Evolutionary conservation across 2,113 vertebrate genomes (phyloP).

Genomic region (Myotis davidii): DNA sequence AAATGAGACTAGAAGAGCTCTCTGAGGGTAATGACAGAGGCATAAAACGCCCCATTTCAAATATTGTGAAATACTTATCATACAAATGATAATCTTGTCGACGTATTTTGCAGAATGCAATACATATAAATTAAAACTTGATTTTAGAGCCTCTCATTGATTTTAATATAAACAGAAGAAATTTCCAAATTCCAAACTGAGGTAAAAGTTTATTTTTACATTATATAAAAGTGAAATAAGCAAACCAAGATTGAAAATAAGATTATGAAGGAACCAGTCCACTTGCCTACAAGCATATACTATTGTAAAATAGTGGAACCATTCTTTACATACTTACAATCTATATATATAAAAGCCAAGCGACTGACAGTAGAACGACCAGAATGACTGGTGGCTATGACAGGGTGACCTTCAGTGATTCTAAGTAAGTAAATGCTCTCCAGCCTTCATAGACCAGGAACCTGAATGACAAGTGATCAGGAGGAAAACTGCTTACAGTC

Average conservation of each 20-base stretch:
- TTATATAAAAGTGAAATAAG: slow-evolving; percentile 6
- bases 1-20: slow-evolving; percentile 52
- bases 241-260: slow-evolving; percentile 26
- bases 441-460: too few species aligned
- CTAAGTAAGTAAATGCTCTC: too few species aligned
- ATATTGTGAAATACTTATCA: slow-evolving; percentile 56
- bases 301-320: neutral
- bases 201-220: slow-evolving; percentile 49
- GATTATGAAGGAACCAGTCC: neutral
- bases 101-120: slow-evolving; percentile 48
- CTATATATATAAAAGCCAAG: neutral
- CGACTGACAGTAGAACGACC: too few species aligned
- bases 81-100: slow-evolving; percentile 56
- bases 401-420: too few species aligned
- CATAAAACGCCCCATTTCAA: slow-evolving; percentile 49
- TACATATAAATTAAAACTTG: slow-evolving; percentile 59
- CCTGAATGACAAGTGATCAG: too few species aligned
- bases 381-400: too few species aligned
- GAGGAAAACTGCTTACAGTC: too few species aligned
- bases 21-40: slow-evolving; percentile 57
- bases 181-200: slow-evolving; percentile 51
- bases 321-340: neutral
- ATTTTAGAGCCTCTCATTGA: slow-evolving; percentile 33
- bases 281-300: neutral
- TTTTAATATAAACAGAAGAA: slow-evolving; percentile 25